Evolutionary conservation across 2,113 vertebrate genomes (phyloP), one percentile per base, ranked within the genome.

Genomic region (Notothenia rossii): DNA sequence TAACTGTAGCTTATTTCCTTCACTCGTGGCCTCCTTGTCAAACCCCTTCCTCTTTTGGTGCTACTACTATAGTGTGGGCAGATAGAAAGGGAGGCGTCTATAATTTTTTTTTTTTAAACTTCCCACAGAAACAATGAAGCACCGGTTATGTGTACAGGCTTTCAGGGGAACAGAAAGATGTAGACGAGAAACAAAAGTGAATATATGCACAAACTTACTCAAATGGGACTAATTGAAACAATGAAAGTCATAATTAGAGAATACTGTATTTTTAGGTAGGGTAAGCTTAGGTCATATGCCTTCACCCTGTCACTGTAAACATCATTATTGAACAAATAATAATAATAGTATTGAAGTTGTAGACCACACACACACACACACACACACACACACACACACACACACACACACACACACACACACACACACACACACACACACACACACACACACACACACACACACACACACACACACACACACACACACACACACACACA

Each of bases 1-100:
- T 75, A 93, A 92, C 88, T 62, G 79, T 91, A 79, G 88, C 83
- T 89, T 92, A 94, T 94, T 96, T 97, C 96, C 93, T 94, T 77
- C 36, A 56, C n/a, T 15, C 70, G 40, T 22, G 0, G 65, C 17
- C 63, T 64, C 74, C 61, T 86, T 63, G 15, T 78, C 87, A 89
- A 81, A 78, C 72, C 77, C 84, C 89, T 94, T 95, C 93, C 93
- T 94, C 88, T 92, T 90, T 81, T 92, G 83, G 36, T 70, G 74
- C 77, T 51, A n/a, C 36, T 63, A 67, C 48, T 18, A 40, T 9
- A 13, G 61, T 59, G 75, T 54, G 62, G 81, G 62, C 40, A 79
- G 64, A 86, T 33, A 75, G 10, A 10, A 40, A 71, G 54, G 29
- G 22, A 75, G 53, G 65, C 33, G 67, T 61, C 62, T 53, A 22